phyloP scores from a whole-genome alignment of 2,113 vertebrate genomes.

The Nestor notabilis region DNA sequence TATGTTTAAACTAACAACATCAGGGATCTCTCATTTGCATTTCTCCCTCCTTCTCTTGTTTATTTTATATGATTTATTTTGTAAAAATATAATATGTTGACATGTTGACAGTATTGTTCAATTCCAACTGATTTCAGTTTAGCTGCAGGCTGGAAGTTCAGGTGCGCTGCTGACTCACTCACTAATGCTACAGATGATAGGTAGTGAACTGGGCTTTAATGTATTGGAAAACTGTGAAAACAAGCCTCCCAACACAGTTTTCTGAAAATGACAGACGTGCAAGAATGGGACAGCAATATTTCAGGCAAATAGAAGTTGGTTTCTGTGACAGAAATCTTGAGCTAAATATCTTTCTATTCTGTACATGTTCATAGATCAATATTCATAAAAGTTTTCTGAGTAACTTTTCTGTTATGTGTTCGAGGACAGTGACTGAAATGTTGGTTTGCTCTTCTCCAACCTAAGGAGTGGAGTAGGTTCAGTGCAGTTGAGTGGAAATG shows the following conservation, averaged over 20 bases:
- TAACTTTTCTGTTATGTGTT: not conserved
- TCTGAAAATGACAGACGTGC: not conserved
- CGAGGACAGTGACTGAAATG: not conserved
- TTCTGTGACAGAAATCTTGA: not conserved
- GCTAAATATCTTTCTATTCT: not conserved
- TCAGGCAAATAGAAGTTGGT: not conserved
- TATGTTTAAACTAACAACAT: not conserved
- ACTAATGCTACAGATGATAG: not conserved
- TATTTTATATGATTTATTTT: not conserved
- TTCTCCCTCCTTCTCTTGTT: not conserved
- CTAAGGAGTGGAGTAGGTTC: not conserved
- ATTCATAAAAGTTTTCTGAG: not conserved
- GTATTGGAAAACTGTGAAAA: not conserved
- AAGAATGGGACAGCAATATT: not conserved
- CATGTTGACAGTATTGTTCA: not conserved
- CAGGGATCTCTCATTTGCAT: not conserved
- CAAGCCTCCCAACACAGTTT: not conserved
- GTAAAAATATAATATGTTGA: not conserved
- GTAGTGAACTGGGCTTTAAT: not conserved
- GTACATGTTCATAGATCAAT: not conserved
- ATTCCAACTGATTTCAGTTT: not conserved
- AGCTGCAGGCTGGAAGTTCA: not conserved
- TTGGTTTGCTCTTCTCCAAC: not conserved
- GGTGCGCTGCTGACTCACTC: not conserved
- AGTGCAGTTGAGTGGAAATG: not conserved